phyloP scores from a whole-genome alignment of 2,113 vertebrate species.

The Ovis aries region ARS-UI_Ramb_v3.0 NC_056056.1:91380501-91381000 shows the following conservation, averaged over 20 bases:
- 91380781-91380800: neutral
- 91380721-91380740: neutral
- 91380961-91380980: neutral
- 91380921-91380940: neutral
- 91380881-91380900: neutral
- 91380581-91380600: neutral
- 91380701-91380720: neutral
- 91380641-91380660: neutral
- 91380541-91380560: neutral
- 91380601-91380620: neutral
- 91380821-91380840: conserved; percentile 7
- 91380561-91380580: neutral
- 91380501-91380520: neutral
- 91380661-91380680: neutral
- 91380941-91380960: neutral
- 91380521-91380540: neutral
- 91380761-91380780: neutral
- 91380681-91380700: neutral
- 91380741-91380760: neutral
- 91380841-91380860: neutral
- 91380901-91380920: neutral
- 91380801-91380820: neutral
- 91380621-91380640: neutral
- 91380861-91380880: neutral
- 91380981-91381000: neutral